A percentile compares a stretch with the other conserved stretches of the same genome.
These are phyloP conservation scores for Sipunculus nudus DNA, from an alignment of 2,888 invertebrate genomes.

Conservation along the genomic window DNA sequence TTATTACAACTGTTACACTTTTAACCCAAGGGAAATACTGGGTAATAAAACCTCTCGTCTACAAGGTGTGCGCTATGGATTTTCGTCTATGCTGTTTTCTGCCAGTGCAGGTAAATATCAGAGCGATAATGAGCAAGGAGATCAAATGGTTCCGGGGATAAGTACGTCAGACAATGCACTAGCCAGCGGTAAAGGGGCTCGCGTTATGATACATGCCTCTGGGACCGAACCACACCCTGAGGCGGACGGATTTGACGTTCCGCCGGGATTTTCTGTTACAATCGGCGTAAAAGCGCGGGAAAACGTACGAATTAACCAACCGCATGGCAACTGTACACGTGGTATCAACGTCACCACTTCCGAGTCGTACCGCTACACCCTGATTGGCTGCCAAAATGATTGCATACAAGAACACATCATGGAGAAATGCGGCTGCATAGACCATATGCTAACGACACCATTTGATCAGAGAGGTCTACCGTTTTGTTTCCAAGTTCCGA, in stretches of 20 bases:
- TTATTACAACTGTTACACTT: conserved; percentile 45
- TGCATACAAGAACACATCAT: conserved; percentile 42
- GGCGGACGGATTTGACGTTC: conserved; percentile 39
- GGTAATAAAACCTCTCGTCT: conserved; percentile 21
- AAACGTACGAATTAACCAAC: conserved; percentile 36
- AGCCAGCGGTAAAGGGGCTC: conserved; percentile 39
- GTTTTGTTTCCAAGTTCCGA: not conserved
- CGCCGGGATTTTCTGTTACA: conserved; percentile 40
- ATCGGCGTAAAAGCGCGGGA: conserved; percentile 42
- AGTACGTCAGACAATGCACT: conserved; percentile 37
- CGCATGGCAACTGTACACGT: conserved; percentile 42
- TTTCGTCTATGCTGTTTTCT: conserved; percentile 39
- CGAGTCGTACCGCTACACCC: conserved; percentile 34
- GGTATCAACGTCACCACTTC: conserved; percentile 2
- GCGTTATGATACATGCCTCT: conserved; percentile 42
- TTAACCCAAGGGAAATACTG: conserved; percentile 32
- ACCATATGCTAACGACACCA: conserved; percentile 5
- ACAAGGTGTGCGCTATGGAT: conserved; percentile 42
- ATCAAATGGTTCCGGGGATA: conserved; percentile 17
- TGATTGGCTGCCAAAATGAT: conserved; percentile 41
- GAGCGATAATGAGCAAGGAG: conserved; percentile 4
- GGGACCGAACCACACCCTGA: conserved; percentile 39
- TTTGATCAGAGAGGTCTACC: not conserved
- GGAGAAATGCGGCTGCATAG: conserved; percentile 36
- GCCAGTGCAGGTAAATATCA: conserved; percentile 41